phyloP scores from a whole-genome alignment of 35 echinoderm and acorn worm genomes.

The Ophiothrix spiculata region DNA sequence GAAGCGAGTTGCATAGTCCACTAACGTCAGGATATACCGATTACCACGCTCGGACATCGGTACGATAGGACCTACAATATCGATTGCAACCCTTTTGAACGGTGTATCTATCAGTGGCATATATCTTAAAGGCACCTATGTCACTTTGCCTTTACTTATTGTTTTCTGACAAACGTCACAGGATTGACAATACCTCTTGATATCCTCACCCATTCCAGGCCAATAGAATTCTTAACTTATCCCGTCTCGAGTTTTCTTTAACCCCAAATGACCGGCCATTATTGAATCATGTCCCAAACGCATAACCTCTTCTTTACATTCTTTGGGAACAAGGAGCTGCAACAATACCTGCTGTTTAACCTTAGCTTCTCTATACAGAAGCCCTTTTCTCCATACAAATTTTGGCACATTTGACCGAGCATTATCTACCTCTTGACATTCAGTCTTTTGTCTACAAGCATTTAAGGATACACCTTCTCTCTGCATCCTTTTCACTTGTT shows the following conservation, averaged over 20 bases:
- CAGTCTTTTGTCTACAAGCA: too few species aligned
- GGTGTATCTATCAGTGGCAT: slow-evolving; percentile 41
- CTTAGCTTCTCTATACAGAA: too few species aligned
- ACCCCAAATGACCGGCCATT: slow-evolving; percentile 43
- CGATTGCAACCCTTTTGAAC: slow-evolving; percentile 41
- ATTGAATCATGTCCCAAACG: slow-evolving; percentile 45
- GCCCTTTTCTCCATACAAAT: too few species aligned
- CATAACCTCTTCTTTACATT: slow-evolving; percentile 28
- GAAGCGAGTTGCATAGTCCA: slow-evolving; percentile 54
- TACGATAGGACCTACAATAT: slow-evolving; percentile 41
- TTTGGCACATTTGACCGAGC: too few species aligned
- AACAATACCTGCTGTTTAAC: too few species aligned
- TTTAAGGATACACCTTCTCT: too few species aligned
- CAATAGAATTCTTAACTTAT: slow-evolving; percentile 32
- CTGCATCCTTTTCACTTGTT: too few species aligned
- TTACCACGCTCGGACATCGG: slow-evolving; percentile 18
- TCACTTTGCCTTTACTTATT: slow-evolving; percentile 39
- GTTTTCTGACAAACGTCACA: slow-evolving; percentile 69
- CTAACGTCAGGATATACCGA: slow-evolving; percentile 22
- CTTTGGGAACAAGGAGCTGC: too few species aligned
- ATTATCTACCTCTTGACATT: too few species aligned
- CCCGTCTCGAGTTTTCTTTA: slow-evolving; percentile 42
- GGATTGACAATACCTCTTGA: slow-evolving; percentile 29
- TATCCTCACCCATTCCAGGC: slow-evolving; percentile 48
- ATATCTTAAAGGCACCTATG: slow-evolving; percentile 23